Evolutionary conservation across 2,888 invertebrate genomes (phyloP).

Genomic region (Linyphia triangularis): DNA sequence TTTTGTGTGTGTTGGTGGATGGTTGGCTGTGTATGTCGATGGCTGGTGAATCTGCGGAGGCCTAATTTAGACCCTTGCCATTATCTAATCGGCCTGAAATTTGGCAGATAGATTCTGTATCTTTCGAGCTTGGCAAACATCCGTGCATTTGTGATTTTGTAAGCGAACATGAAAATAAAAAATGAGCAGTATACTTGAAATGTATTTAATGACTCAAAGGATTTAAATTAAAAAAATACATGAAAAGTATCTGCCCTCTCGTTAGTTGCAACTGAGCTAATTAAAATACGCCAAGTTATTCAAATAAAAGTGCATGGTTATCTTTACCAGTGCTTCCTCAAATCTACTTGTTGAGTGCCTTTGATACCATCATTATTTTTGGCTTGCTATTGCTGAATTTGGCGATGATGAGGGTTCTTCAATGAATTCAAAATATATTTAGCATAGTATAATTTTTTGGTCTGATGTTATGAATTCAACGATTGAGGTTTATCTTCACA

Average conservation of each 20-base stretch:
- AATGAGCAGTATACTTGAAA: slow-evolving; percentile 19
- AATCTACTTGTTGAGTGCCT: slow-evolving; percentile 48
- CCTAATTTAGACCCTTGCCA: too few relatives aligned
- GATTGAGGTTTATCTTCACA: too few relatives aligned
- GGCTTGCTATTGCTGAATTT: slow-evolving; percentile 32
- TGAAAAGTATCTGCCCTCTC: slow-evolving; percentile 33
- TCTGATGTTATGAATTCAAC: too few relatives aligned
- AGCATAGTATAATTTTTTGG: too few relatives aligned
- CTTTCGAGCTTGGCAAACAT: slow-evolving; percentile 47
- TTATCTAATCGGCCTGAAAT: too few relatives aligned
- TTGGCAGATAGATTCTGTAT: too few relatives aligned
- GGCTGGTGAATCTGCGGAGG: too few relatives aligned
- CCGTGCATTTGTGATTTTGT: slow-evolving; percentile 42
- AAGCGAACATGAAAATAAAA: slow-evolving; percentile 13
- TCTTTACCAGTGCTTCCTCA: slow-evolving; percentile 19
- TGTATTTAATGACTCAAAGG: slow-evolving; percentile 60
- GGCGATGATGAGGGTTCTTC: slow-evolving; percentile 32
- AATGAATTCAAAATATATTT: too few relatives aligned
- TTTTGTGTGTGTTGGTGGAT: too few relatives aligned
- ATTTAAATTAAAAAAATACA: slow-evolving; percentile 50
- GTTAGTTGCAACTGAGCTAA: slow-evolving; percentile 58
- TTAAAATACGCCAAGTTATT: slow-evolving; percentile 69
- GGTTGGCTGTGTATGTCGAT: too few relatives aligned
- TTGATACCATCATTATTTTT: background rate
- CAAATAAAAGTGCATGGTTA: slow-evolving; percentile 52